Conservation (phyloP, 2,888 invertebrate species). For the Pterobdella sp. region DNA sequence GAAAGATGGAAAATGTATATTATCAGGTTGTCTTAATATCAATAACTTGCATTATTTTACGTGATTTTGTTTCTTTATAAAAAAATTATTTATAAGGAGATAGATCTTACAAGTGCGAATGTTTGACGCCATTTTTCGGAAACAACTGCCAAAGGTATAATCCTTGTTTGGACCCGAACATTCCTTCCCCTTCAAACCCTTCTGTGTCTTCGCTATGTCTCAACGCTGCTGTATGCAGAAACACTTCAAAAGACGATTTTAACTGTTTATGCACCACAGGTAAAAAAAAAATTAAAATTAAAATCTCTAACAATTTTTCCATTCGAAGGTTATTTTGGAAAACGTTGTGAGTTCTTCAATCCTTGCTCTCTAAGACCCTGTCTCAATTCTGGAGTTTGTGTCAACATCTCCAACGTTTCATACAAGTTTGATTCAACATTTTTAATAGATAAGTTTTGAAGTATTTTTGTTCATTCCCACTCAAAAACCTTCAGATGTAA, state of each 20-base stretch:
- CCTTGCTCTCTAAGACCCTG: slow-evolving; percentile 38
- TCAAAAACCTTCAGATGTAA: slow-evolving; percentile 33
- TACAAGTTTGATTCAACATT: slow-evolving; percentile 32
- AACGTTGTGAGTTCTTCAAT: slow-evolving; percentile 35
- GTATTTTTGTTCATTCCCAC: slow-evolving; percentile 23
- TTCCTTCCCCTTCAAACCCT: background rate
- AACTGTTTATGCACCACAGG: slow-evolving; percentile 31
- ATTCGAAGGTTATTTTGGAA: slow-evolving; percentile 35
- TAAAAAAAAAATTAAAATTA: background rate
- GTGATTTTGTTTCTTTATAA: too few species aligned
- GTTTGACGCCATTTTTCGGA: slow-evolving; percentile 36
- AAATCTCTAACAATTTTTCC: background rate
- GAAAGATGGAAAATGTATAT: slow-evolving; percentile 13
- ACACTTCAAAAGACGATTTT: slow-evolving; percentile 25
- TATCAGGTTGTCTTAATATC: background rate
- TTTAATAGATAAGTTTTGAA: slow-evolving; percentile 35
- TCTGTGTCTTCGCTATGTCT: slow-evolving; percentile 37
- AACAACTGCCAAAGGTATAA: slow-evolving; percentile 40
- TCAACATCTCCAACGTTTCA: slow-evolving; percentile 22
- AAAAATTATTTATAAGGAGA: too few species aligned
- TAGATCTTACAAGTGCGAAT: slow-evolving; percentile 30
- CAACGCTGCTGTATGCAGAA: slow-evolving; percentile 40
- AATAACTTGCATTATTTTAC: too few species aligned
- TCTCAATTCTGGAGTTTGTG: slow-evolving; percentile 41
- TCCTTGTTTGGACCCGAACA: slow-evolving; percentile 37